phyloP scores from a whole-genome alignment of 2,888 invertebrate genomes.

The Malacosoma neustria region DNA sequence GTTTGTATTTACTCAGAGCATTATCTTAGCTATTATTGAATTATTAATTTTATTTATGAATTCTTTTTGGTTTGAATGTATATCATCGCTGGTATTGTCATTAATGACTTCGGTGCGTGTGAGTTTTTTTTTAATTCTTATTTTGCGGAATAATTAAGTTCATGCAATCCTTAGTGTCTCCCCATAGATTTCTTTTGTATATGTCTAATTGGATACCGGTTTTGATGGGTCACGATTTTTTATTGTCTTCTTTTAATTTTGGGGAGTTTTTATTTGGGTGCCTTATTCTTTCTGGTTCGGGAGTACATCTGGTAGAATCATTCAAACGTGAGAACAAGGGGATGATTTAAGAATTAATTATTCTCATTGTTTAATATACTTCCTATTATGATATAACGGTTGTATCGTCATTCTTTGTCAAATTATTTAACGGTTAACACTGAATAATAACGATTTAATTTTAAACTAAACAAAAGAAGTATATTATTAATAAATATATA shows the following conservation, averaged over 20 bases:
- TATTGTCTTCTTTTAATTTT: slow-evolving; percentile 47
- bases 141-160: slow-evolving; percentile 63
- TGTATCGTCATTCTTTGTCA: not conserved
- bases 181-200: slow-evolving; percentile 62
- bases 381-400: not conserved
- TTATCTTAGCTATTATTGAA: slow-evolving; percentile 62
- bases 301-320: slow-evolving; percentile 67
- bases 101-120: slow-evolving; percentile 56
- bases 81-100: slow-evolving; percentile 50
- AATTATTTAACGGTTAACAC: not conserved
- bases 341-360: slow-evolving; percentile 52
- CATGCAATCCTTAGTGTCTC: slow-evolving; percentile 45
- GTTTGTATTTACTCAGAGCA: slow-evolving; percentile 58
- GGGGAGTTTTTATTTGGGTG: slow-evolving; percentile 39
- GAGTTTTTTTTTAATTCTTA: slow-evolving; percentile 37
- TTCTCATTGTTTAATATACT: slow-evolving; percentile 6
- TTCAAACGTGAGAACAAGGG: slow-evolving; percentile 63
- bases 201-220: slow-evolving; percentile 67
- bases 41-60: slow-evolving; percentile 58
- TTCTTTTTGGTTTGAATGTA: slow-evolving; percentile 55
- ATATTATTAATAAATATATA: too few relatives aligned
- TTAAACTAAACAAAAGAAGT: too few relatives aligned
- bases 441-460: too few relatives aligned
- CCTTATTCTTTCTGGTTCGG: slow-evolving; percentile 10
- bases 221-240: slow-evolving; percentile 64